Evolutionary conservation across 2,113 vertebrate species (phyloP).

Genomic region (Oryzias woworae): DNA sequence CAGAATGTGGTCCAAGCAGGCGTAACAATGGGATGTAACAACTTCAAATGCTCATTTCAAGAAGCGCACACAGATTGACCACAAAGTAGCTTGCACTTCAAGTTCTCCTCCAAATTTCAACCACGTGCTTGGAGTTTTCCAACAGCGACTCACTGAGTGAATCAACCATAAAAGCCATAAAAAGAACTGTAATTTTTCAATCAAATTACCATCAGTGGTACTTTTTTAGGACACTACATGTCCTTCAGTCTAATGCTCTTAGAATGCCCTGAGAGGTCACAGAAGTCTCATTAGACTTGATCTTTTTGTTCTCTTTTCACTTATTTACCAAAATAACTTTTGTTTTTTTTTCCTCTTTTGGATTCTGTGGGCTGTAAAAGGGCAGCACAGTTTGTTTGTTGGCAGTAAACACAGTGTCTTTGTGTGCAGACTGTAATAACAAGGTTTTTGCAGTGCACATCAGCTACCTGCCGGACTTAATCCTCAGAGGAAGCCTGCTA

Average conservation of each 20-base stretch:
- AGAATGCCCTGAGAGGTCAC: too few relatives aligned
- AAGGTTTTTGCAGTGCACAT: constrained; percentile 36
- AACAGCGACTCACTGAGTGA: constrained; percentile 48
- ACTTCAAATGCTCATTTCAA: constrained; percentile 22
- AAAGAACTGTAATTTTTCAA: constrained; percentile 5
- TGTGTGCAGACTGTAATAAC: constrained; percentile 31
- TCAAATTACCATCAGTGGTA: neutral
- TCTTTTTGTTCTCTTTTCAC: too few relatives aligned
- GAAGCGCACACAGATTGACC: constrained; percentile 12
- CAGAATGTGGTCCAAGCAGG: constrained; percentile 23
- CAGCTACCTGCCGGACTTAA: constrained; percentile 40
- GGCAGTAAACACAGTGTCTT: constrained; percentile 2
- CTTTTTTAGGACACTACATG: too few relatives aligned
- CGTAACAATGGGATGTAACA: constrained; percentile 29
- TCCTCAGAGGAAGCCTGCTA: constrained; percentile 9
- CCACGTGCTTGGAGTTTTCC: constrained; percentile 55
- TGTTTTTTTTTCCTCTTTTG: constrained; percentile 1
- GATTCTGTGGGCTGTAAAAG: constrained; percentile 17
- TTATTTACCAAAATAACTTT: neutral
- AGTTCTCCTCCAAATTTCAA: constrained; percentile 50
- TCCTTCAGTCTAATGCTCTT: too few relatives aligned
- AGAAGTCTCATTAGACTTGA: neutral
- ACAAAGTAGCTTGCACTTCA: constrained; percentile 25
- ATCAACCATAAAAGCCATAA: neutral
- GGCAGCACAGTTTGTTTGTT: constrained; percentile 8